These are phyloP conservation scores for Callionymus lyra DNA, from an alignment of 2,113 vertebrate genomes.

Conservation along the genomic window DNA sequence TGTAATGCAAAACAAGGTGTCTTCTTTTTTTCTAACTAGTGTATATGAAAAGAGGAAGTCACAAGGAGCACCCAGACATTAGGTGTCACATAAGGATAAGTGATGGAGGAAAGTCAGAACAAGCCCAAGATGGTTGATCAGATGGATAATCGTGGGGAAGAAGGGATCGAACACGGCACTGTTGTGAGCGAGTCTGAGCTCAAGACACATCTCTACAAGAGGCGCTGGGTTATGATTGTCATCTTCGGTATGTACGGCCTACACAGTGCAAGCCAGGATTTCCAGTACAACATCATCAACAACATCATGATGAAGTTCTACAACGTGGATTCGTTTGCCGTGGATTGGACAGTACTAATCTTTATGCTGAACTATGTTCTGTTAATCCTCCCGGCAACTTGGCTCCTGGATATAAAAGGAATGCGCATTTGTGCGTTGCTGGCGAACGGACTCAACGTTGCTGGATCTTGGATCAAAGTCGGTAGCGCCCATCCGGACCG, in stretches of 20 bases:
- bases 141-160: not conserved
- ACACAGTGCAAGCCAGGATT: constrained; percentile 92
- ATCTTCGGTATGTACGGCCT: constrained; percentile 86
- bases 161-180: constrained; percentile 6
- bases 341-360: constrained; percentile 91
- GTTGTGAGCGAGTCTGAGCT: not conserved
- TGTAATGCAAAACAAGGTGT: no score
- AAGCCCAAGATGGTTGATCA: no score
- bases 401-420: constrained; percentile 83
- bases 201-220: constrained; percentile 62
- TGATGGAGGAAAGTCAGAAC: no score
- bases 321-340: constrained; percentile 66
- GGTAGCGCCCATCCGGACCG: constrained; percentile 74
- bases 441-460: constrained; percentile 77
- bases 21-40: not conserved
- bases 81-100: no score
- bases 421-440: constrained; percentile 76
- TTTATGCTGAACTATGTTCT: constrained; percentile 91
- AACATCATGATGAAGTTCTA: constrained; percentile 81
- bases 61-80: no score
- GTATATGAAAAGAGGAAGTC: constrained; percentile 28
- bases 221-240: constrained; percentile 77
- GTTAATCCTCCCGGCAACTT: constrained; percentile 83
- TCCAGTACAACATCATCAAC: constrained; percentile 85
- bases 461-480: constrained; percentile 89